Conservation (phyloP, 2,888 invertebrate species). For the Danaus chrysippus region DNA sequence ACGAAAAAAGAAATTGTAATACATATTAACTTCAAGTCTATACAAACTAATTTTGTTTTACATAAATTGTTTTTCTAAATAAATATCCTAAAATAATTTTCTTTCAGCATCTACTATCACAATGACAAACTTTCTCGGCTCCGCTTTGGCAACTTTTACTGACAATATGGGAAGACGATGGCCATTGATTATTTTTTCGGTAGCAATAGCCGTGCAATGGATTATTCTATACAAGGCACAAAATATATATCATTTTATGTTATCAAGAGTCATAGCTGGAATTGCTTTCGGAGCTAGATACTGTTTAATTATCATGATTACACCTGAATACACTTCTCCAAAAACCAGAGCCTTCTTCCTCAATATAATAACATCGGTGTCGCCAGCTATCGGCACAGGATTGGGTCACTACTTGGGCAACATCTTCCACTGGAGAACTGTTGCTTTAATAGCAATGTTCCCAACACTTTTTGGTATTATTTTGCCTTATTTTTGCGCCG, state of each 20-base stretch:
- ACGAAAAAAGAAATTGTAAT: no score
- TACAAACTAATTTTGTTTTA: no score
- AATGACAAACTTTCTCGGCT: constrained; percentile 17
- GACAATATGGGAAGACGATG: constrained; percentile 28
- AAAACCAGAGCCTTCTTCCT: no score
- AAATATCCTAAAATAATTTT: neutral
- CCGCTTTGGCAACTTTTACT: constrained; percentile 18
- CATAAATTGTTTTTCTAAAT: no score
- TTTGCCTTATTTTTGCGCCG: no score
- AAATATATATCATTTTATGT: constrained; percentile 17
- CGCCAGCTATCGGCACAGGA: no score
- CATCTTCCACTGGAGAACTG: no score
- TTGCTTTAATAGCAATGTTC: constrained; percentile 24
- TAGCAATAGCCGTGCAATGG: constrained; percentile 22
- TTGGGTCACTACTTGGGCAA: no score
- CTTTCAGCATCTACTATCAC: constrained; percentile 26
- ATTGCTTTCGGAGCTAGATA: constrained; percentile 23
- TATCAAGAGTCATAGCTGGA: constrained; percentile 27
- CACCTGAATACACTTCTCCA: constrained; percentile 28
- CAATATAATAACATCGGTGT: no score
- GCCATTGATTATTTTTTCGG: constrained; percentile 19
- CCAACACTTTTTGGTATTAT: constrained; percentile 20
- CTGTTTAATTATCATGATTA: constrained; percentile 15
- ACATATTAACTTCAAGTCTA: no score
- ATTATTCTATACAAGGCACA: constrained; percentile 24